phyloP scores from a whole-genome alignment of 2,113 vertebrate species.

The Zosterops hypoxanthus region DNA sequence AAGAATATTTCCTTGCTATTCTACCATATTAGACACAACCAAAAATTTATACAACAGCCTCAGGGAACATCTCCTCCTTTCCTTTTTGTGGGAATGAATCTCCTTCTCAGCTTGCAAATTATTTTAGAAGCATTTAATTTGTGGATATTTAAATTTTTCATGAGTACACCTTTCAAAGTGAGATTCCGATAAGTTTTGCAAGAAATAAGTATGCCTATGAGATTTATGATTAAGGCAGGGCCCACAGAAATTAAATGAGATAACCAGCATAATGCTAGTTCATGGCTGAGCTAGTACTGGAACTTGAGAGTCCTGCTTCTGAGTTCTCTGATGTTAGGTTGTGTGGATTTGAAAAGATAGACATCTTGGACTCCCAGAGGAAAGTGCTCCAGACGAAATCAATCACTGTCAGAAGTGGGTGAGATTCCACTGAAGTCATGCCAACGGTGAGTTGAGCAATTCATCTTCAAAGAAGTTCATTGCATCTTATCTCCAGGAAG shows the following conservation, averaged over 20 bases:
- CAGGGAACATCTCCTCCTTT: background rate
- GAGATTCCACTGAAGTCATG: conserved; percentile 53
- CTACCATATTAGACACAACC: background rate
- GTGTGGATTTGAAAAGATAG: conserved; percentile 40
- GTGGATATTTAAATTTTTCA: conserved; percentile 42
- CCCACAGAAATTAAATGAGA: conserved; percentile 16
- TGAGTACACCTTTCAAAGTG: background rate
- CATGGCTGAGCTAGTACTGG: conserved; percentile 37
- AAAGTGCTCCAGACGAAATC: conserved; percentile 53
- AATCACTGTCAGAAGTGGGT: conserved; percentile 53
- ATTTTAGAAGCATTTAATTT: conserved; percentile 45
- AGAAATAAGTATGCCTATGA: conserved; percentile 4
- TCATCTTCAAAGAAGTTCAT: conserved; percentile 54
- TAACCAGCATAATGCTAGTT: conserved; percentile 3
- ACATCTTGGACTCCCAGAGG: conserved; percentile 55
- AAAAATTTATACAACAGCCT: conserved; percentile 4
- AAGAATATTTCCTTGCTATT: conserved; percentile 2
- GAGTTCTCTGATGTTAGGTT: conserved; percentile 47
- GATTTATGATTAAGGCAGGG: conserved; percentile 7
- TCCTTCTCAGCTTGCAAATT: conserved; percentile 26
- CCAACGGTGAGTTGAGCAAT: conserved; percentile 63
- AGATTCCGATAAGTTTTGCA: conserved; percentile 45
- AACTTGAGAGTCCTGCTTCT: conserved; percentile 64
- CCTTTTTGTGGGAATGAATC: conserved; percentile 31
- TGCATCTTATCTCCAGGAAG: conserved; percentile 55